phyloP scores from a whole-genome alignment of 2,113 vertebrate genomes.

The Athene noctua region DNA sequence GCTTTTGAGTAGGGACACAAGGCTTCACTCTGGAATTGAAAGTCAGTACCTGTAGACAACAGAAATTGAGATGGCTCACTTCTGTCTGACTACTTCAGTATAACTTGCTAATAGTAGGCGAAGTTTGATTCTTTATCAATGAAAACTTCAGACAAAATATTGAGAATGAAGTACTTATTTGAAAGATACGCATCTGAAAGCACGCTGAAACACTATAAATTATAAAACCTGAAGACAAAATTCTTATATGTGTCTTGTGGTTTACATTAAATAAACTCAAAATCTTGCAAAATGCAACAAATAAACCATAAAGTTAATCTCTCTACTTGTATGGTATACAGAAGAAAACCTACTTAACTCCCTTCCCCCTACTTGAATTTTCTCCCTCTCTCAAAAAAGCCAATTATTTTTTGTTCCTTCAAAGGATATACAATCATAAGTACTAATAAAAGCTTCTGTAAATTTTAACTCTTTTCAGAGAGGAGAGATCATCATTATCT shows the following conservation, averaged over 20 bases:
- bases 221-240: not conserved
- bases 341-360: not conserved
- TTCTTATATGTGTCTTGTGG: not conserved
- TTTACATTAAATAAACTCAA: not conserved
- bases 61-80: not conserved
- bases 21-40: not conserved
- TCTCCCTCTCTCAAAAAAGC: not conserved
- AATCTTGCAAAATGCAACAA: not conserved
- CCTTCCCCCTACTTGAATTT: not conserved
- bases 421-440: not conserved
- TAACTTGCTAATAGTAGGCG: not conserved
- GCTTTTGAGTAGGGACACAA: not conserved
- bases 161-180: not conserved
- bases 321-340: not conserved
- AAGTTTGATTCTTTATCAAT: not conserved
- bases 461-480: not conserved
- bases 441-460: not conserved
- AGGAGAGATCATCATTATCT: not conserved
- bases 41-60: not conserved
- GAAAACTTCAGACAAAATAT: not conserved
- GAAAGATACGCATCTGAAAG: not conserved
- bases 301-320: not conserved
- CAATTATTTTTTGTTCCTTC: not conserved
- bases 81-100: not conserved
- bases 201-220: accelerated